Conservation (phyloP, 2,888 invertebrate species). For the Tetragonula carbonaria region DNA sequence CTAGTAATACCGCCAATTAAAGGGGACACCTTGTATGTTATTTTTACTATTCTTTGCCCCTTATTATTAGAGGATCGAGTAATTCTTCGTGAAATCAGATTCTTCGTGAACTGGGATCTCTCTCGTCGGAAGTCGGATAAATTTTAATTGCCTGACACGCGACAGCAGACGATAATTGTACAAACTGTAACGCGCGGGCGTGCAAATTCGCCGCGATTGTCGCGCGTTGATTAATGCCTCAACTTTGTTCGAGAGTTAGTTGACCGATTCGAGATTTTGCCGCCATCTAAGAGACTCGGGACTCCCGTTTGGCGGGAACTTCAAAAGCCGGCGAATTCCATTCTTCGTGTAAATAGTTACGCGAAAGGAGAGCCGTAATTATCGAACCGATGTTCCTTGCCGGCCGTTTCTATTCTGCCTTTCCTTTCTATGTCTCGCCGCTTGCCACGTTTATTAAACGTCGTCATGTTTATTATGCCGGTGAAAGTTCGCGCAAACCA, state of each 20-base stretch:
- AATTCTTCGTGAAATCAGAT: neutral
- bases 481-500: neutral
- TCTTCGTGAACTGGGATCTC: neutral
- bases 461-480: neutral
- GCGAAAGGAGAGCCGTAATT: slow-evolving; percentile 36
- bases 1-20: no score
- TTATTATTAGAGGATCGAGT: no score
- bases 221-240: no score
- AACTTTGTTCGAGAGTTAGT: no score
- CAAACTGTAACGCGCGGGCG: neutral
- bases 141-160: slow-evolving; percentile 40
- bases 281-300: slow-evolving; percentile 22
- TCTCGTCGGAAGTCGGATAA: neutral
- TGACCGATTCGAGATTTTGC: no score
- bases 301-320: neutral
- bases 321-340: slow-evolving; percentile 33
- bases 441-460: slow-evolving; percentile 4
- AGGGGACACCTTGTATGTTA: no score
- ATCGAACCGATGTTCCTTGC: slow-evolving; percentile 18
- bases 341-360: slow-evolving; percentile 40
- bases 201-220: slow-evolving; percentile 22
- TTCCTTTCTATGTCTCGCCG: neutral
- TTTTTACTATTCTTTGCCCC: no score
- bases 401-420: slow-evolving; percentile 7
- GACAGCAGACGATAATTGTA: slow-evolving; percentile 29